These are phyloP conservation scores for Rhizomys pruinosus DNA, from an alignment of 2,113 vertebrate species.

Conservation along the genomic window DNA sequence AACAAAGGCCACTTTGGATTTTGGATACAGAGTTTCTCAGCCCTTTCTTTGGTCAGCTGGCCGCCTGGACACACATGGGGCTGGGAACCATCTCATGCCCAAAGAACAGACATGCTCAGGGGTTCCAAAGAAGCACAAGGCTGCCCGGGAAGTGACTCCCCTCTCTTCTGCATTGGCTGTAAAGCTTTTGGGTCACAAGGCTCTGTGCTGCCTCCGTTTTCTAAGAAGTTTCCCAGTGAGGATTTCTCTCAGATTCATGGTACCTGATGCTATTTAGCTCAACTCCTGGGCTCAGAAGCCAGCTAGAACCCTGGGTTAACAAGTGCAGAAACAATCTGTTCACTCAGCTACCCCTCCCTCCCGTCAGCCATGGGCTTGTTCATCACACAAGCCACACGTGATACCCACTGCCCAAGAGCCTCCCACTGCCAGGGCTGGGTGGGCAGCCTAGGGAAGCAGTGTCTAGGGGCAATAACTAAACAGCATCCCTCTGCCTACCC, in stretches of 20 bases:
- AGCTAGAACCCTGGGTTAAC: too few species aligned
- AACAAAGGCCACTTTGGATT: neutral
- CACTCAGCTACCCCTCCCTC: too few species aligned
- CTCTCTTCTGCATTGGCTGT: neutral
- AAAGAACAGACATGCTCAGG: neutral
- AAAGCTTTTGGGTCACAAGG: neutral
- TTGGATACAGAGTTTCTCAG: accelerated
- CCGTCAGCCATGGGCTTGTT: too few species aligned
- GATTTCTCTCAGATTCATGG: neutral
- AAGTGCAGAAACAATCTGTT: too few species aligned
- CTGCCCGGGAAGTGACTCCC: neutral
- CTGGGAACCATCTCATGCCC: neutral
- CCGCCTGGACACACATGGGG: too few species aligned
- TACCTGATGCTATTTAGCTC: too few species aligned
- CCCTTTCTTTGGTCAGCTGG: neutral
- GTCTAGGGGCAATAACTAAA: neutral
- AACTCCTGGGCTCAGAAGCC: too few species aligned
- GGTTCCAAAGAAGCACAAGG: neutral
- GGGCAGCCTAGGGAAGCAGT: neutral
- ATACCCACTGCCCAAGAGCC: too few species aligned
- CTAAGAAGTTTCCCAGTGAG: neutral
- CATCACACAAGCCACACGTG: too few species aligned
- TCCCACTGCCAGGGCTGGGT: too few species aligned
- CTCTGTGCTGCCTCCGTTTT: neutral
- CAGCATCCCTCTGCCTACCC: neutral